phyloP scores from a whole-genome alignment of 2,113 vertebrate genomes.

The Lagopus muta region DNA sequence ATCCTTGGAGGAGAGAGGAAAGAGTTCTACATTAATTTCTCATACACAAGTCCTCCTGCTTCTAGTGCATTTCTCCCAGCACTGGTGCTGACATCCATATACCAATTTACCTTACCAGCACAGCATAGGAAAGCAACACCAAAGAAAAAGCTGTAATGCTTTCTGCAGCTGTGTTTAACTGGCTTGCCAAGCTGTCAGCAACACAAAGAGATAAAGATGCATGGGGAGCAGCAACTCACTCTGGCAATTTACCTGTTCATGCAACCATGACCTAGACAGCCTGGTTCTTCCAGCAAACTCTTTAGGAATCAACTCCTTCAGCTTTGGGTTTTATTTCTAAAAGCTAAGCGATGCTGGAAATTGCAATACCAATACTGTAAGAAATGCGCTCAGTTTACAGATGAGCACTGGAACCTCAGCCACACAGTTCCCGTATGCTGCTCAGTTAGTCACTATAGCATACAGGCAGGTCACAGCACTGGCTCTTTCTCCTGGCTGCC shows the following conservation, averaged over 20 bases:
- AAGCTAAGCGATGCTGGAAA: not conserved
- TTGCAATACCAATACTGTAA: not conserved
- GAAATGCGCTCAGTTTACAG: not conserved
- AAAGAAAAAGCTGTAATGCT: not conserved
- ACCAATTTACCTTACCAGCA: not conserved
- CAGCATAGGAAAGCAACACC: not conserved
- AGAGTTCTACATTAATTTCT: not conserved
- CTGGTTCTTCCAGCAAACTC: not conserved
- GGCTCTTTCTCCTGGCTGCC: not conserved
- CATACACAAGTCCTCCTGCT: not conserved
- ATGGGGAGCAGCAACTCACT: rapidly evolving
- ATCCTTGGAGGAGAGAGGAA: rapidly evolving
- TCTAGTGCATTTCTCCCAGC: not conserved
- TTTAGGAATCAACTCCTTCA: not conserved
- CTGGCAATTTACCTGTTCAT: not conserved
- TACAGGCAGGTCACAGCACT: not conserved
- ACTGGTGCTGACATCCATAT: not conserved
- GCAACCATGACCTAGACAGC: not conserved
- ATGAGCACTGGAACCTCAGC: not conserved
- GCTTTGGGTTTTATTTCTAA: not conserved
- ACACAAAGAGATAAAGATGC: not conserved
- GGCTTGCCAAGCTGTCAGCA: not conserved
- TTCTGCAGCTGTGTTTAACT: not conserved
- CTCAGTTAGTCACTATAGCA: not conserved
- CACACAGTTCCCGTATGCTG: rapidly evolving